These are phyloP conservation scores for Xiphias gladius DNA, from an alignment of 2,113 vertebrate genomes.

Conservation along the genomic window DNA sequence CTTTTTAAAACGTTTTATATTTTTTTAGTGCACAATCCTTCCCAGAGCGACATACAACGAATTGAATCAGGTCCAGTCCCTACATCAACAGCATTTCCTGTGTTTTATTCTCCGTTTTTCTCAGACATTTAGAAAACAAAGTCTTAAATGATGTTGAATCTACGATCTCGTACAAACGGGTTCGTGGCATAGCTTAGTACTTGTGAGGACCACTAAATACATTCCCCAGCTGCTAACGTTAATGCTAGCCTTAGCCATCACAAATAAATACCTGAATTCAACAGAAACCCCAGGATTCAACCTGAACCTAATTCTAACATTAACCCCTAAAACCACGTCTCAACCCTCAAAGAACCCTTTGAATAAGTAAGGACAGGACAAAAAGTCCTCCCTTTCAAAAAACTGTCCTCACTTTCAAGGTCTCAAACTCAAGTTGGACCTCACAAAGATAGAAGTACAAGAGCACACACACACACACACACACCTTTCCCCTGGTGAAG, in stretches of 20 bases:
- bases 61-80: neutral
- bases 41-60: neutral
- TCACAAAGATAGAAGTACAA: neutral
- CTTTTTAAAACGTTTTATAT: neutral
- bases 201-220: too few relatives aligned
- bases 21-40: neutral
- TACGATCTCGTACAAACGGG: neutral
- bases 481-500: constrained; percentile 41
- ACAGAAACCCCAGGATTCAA: too few relatives aligned
- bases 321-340: too few relatives aligned
- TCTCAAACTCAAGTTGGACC: neutral
- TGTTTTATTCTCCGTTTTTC: too few relatives aligned
- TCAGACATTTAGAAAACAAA: neutral
- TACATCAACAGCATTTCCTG: too few relatives aligned
- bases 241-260: too few relatives aligned
- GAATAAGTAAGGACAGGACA: neutral
- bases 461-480: neutral
- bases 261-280: too few relatives aligned
- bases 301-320: too few relatives aligned
- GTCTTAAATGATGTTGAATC: neutral
- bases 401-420: neutral
- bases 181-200: too few relatives aligned
- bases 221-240: too few relatives aligned
- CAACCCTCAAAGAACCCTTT: too few relatives aligned
- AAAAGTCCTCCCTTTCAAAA: neutral